phyloP scores from a whole-genome alignment of 1,140 invertebrate species.

The Onthophagus taurus region DNA sequence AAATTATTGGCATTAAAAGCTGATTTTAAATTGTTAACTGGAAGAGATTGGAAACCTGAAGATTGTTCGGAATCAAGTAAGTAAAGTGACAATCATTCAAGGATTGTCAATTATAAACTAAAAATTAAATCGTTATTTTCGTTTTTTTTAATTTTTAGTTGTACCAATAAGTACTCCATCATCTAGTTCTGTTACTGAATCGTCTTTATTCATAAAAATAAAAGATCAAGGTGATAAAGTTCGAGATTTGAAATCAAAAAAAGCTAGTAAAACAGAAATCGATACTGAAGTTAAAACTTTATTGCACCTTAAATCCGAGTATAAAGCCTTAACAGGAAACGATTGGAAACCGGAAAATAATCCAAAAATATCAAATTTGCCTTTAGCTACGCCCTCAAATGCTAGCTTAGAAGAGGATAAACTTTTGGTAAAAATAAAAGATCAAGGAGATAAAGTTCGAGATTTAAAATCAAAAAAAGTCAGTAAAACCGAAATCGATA shows the following conservation, averaged over 20 bases:
- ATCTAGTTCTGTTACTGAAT: constrained; percentile 11
- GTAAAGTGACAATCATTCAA: not conserved
- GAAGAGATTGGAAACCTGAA: constrained; percentile 53
- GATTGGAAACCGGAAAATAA: constrained; percentile 29
- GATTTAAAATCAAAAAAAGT: constrained; percentile 56
- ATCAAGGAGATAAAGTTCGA: constrained; percentile 43
- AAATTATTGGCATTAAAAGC: constrained; percentile 54
- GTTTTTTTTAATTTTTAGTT: too few relatives aligned
- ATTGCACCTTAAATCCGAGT: constrained; percentile 67
- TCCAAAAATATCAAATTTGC: constrained; percentile 1
- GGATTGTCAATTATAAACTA: too few relatives aligned
- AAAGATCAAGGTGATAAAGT: constrained; percentile 59
- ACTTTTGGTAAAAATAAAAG: constrained; percentile 10
- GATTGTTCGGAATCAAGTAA: too few relatives aligned
- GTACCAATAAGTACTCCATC: not conserved
- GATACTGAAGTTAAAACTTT: constrained; percentile 66
- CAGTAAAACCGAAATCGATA: constrained; percentile 47
- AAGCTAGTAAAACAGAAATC: constrained; percentile 45
- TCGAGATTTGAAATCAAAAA: constrained; percentile 55
- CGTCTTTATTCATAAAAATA: constrained; percentile 43
- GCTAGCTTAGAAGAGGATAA: not conserved
- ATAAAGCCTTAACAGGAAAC: constrained; percentile 57
- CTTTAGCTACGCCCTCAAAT: not conserved
- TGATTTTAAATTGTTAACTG: constrained; percentile 53
- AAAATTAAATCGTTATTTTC: too few relatives aligned